Base-by-base conservation (phyloP, 1,140 invertebrate genomes). In the Hypsibius dujardini region DNA sequence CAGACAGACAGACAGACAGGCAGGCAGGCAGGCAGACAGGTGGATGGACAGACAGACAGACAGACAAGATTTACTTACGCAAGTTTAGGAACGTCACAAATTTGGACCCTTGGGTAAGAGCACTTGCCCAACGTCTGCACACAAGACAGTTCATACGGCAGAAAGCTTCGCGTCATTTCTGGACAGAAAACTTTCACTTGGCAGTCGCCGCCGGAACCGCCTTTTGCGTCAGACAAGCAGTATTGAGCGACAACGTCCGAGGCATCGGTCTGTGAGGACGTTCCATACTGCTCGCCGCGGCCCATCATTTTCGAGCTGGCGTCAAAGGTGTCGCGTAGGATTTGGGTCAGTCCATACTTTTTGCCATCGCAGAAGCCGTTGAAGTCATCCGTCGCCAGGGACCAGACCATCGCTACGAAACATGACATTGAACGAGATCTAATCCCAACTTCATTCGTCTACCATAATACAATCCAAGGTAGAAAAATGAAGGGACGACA, bases 351-450 rank as follows among this genome's bases (percentile, higher is more conserved):
- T 3, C 12, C 12, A 45, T 15, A 67, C 62, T 67, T 67, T 42
- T 67, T 67, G 12, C 62, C 62, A 67, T 67, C 12, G 42, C 62
- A 67, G 62, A 67, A 67, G 7, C 62, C 62, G 42, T 67, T 67
- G 62, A 67, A 67, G 42, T 67, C 62, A 42, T 67, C 62, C 3
- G 62, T 67, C 12, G 62, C 42, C 42, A 67, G 45, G 3, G 62
- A 67, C 62, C 62, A 67, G 12, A 67, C 45, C 62, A 67, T 67
- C 3, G 62, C 62, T 56, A 56, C n/a, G 50, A 56, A 56, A 56
- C 7, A n/a, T 56, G 50, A 56, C 50, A 56, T 7, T 56, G 50
- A 28, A 28, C 28, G 28, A 28, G 28, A 28, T 28, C 28, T 28
- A 28, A 28, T 28, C 28, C 28, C 28, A 28, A 28, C 28, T 28